A percentile compares a stretch with the other conserved stretches of the same genome.
phyloP scores from a whole-genome alignment of 1,140 invertebrate genomes.

The Coptotermes formosanus region DNA sequence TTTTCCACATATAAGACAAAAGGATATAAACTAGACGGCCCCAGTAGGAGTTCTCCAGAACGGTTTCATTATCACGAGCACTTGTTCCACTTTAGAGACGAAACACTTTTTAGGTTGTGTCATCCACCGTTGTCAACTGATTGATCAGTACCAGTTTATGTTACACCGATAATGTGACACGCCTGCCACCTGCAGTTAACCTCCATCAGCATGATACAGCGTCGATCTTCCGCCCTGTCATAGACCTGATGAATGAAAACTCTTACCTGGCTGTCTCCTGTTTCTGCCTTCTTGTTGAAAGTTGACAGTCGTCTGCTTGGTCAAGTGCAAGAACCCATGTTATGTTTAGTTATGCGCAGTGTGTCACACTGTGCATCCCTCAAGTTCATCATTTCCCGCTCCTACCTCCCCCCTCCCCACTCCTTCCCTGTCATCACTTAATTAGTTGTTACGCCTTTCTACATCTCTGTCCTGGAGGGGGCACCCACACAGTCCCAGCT shows the following conservation, averaged over 20 bases:
- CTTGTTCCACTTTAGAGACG: too few relatives aligned
- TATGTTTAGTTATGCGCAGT: conserved; percentile 16
- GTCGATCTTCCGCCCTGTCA: too few relatives aligned
- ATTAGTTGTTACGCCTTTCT: conserved; percentile 2
- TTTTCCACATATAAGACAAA: too few relatives aligned
- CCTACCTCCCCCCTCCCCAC: background rate
- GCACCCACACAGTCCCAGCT: background rate
- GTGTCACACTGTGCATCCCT: background rate
- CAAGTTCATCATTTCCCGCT: conserved; percentile 1
- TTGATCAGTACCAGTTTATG: too few relatives aligned
- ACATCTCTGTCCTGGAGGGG: background rate
- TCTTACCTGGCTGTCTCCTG: background rate
- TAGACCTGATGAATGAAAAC: background rate
- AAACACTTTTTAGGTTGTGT: too few relatives aligned
- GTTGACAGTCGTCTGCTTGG: background rate
- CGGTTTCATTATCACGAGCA: too few relatives aligned
- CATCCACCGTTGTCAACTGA: too few relatives aligned
- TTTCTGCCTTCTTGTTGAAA: background rate
- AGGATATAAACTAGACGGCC: too few relatives aligned
- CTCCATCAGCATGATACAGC: background rate
- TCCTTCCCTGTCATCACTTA: background rate
- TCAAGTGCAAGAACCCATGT: background rate
- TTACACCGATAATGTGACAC: too few relatives aligned
- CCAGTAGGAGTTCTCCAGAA: too few relatives aligned
- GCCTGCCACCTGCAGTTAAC: background rate